These are phyloP conservation scores for Mesodorylaimus sp. DNA, from an alignment of 2,888 invertebrate genomes.

Conservation along the genomic window DNA sequence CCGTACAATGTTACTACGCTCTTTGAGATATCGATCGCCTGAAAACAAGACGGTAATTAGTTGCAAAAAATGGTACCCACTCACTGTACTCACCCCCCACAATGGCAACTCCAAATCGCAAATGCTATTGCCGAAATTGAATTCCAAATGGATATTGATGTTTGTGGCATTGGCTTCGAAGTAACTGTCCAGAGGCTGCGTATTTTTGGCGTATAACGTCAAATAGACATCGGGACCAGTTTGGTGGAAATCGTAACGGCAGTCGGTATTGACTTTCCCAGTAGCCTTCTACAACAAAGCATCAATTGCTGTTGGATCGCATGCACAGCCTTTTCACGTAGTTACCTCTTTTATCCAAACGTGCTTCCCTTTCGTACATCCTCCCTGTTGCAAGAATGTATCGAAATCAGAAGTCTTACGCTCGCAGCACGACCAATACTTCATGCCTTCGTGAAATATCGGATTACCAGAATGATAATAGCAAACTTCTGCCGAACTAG, in stretches of 20 bases:
- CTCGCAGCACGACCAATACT: constrained; percentile 91
- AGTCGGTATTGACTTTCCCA: constrained; percentile 30
- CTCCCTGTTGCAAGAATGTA: constrained; percentile 70
- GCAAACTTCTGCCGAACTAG: constrained; percentile 47
- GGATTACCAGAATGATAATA: constrained; percentile 68
- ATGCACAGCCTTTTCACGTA: constrained; percentile 15
- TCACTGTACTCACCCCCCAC: constrained; percentile 48
- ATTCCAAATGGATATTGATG: constrained; percentile 17
- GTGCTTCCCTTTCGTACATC: constrained; percentile 67
- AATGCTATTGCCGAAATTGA: constrained; percentile 37
- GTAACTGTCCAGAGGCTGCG: constrained; percentile 53
- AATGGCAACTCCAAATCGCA: constrained; percentile 60
- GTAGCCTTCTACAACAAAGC: constrained; percentile 1
- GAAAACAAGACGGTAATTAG: constrained; percentile 14
- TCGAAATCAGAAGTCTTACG: constrained; percentile 81
- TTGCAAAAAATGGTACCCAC: not conserved
- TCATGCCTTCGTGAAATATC: constrained; percentile 86
- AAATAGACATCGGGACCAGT: constrained; percentile 63
- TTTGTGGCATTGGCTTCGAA: constrained; percentile 64
- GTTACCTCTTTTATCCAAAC: constrained; percentile 53
- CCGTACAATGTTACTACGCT: constrained; percentile 57
- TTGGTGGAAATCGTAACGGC: constrained; percentile 89
- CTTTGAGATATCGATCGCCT: constrained; percentile 56
- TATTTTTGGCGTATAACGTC: constrained; percentile 73
- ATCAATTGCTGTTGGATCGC: not conserved